A percentile compares a stretch with the other conserved stretches of the same genome.
phyloP scores from a whole-genome alignment of 2,888 invertebrate genomes.

The Ennomos erosarius region DNA sequence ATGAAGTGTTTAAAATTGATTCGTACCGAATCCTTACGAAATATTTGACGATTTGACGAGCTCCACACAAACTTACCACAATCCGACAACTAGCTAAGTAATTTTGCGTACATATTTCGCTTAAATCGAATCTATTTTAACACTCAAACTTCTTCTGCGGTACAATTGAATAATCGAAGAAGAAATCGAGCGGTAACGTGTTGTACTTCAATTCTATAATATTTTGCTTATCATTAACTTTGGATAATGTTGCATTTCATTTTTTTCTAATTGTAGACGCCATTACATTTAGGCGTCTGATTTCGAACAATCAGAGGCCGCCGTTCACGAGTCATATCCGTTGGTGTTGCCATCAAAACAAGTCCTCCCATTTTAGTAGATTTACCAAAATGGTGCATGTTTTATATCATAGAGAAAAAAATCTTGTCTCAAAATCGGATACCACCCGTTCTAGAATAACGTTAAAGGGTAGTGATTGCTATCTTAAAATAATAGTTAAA shows the following conservation, averaged over 20 bases:
- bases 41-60: not conserved
- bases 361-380: slow-evolving; percentile 31
- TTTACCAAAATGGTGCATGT: slow-evolving; percentile 16
- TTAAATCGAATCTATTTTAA: slow-evolving; percentile 63
- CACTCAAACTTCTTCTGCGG: slow-evolving; percentile 27
- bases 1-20: not conserved
- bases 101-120: slow-evolving; percentile 76
- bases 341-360: slow-evolving; percentile 39
- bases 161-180: slow-evolving; percentile 22
- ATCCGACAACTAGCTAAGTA: slow-evolving; percentile 76
- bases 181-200: slow-evolving; percentile 39
- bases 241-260: slow-evolving; percentile 69
- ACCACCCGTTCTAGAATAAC: slow-evolving; percentile 37
- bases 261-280: slow-evolving; percentile 43
- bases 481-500: slow-evolving; percentile 39
- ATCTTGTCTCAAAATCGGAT: slow-evolving; percentile 29
- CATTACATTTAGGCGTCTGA: slow-evolving; percentile 34
- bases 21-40: slow-evolving; percentile 2
- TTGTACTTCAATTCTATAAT: slow-evolving; percentile 70
- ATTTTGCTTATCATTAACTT: slow-evolving; percentile 72
- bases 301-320: slow-evolving; percentile 41
- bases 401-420: slow-evolving; percentile 23
- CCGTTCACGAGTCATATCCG: slow-evolving; percentile 47
- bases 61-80: slow-evolving; percentile 58
- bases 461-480: slow-evolving; percentile 35